Evolutionary conservation across 1,140 invertebrate genomes (phyloP).

Genomic region (Muscidifurax raptorellus): DNA sequence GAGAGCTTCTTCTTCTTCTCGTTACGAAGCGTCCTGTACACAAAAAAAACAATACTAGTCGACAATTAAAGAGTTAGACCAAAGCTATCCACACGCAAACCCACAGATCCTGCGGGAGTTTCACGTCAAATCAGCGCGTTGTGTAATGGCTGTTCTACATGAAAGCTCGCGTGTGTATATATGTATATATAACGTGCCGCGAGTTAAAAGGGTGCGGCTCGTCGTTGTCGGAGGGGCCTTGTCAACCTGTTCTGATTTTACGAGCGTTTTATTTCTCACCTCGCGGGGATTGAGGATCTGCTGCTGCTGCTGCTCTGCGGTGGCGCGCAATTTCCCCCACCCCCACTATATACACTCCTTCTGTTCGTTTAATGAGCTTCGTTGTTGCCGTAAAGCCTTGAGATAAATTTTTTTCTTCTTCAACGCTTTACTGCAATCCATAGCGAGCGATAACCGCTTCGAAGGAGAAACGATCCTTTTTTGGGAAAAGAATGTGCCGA

Average conservation of each 20-base stretch:
- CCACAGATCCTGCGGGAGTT: neutral
- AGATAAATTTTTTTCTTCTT: neutral
- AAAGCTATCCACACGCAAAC: neutral
- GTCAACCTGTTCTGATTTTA: constrained; percentile 25
- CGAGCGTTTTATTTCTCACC: constrained; percentile 6
- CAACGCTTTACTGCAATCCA: neutral
- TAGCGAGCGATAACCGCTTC: neutral
- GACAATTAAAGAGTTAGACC: no score
- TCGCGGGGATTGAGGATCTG: neutral
- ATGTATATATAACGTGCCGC: neutral
- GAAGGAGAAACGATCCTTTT: neutral
- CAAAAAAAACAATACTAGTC: neutral
- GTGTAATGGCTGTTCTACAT: constrained; percentile 17
- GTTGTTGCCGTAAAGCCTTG: neutral
- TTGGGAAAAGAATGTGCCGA: neutral
- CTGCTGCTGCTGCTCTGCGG: neutral
- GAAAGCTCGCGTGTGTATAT: neutral
- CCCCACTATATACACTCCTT: neutral
- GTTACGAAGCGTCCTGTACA: neutral
- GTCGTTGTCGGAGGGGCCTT: neutral
- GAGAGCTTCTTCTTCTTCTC: neutral
- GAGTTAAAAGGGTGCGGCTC: constrained; percentile 7
- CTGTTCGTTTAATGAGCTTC: neutral
- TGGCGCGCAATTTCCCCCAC: neutral
- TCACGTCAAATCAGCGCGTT: constrained; percentile 7